Base-by-base conservation (phyloP, 2,113 vertebrate genomes). In the Pedionomus torquatus region DNA sequence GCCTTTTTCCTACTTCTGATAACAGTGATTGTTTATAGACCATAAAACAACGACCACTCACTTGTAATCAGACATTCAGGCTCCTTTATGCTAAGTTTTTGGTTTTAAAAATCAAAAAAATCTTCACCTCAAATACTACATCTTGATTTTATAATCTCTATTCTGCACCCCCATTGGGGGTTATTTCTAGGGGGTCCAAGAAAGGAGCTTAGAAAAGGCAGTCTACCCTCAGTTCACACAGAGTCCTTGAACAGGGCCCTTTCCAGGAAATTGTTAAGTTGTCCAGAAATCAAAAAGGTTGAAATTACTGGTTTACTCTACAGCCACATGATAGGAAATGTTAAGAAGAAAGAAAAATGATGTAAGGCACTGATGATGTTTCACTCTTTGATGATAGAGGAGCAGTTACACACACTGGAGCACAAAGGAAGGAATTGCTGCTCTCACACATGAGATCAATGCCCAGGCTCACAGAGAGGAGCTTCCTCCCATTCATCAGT, bases 291-390 rank as follows among this genome's bases (percentile, higher is more conserved):
- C 17, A 66, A 58, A 85, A 77, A 63, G 25, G 2, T 21, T 66
- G 31, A 88, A 80, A 66, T 75, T n/a, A 31, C 13, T 46, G 13
- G 15, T 46, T 95, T 72, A 60, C 8, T 89, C 54, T 49, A 66
- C 28, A 89, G 10, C 10, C 5, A 1, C 41, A 25, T 58, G 19
- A 58, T 23, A 87, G 9, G 21, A 6, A 89, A 48, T 37, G 12
- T 66, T 78, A 81, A 77, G n/a, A 71, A 68, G 66, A 58, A 89
- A 52, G 2, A 63, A 84, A 74, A 87, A 30, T 18, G 2, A 8
- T 1, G 0, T 46, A 37, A 71, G 44, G 18, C 8, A n/a, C n/a
- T n/a, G n/a, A n/a, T n/a, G n/a, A n/a, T n/a, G n/a, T 70, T 41
- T 80, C 13, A 17, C 2, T 48, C 13, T 17, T 52, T 35, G 7